Evolutionary conservation across 2,888 invertebrate species (phyloP).

Genomic region (Macroteleia sp.): DNA sequence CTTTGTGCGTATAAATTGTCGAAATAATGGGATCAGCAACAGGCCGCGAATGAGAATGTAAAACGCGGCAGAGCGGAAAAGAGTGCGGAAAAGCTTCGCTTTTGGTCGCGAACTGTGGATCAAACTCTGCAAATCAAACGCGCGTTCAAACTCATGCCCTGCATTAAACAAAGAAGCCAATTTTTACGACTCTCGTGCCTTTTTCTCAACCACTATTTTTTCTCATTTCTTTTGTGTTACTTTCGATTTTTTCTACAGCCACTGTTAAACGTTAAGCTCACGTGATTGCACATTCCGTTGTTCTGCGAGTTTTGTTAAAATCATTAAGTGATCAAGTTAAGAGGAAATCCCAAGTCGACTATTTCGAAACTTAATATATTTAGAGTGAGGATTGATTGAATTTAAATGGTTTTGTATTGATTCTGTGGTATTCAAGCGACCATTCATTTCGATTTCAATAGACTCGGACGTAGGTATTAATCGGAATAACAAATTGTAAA

Average conservation of each 20-base stretch:
- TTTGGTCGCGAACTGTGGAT: constrained; percentile 6
- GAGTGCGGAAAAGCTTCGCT: background rate
- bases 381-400: constrained; percentile 22
- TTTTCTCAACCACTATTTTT: background rate
- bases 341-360: constrained; percentile 28
- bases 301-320: background rate
- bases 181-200: constrained; percentile 7
- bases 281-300: background rate
- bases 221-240: too few relatives aligned
- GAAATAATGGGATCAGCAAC: constrained; percentile 24
- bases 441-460: constrained; percentile 1
- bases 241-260: too few relatives aligned
- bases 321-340: constrained; percentile 15
- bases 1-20: too few relatives aligned
- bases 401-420: constrained; percentile 25
- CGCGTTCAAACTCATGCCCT: background rate
- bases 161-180: constrained; percentile 20
- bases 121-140: constrained; percentile 39
- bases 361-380: constrained; percentile 15
- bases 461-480: background rate
- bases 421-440: background rate
- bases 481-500: constrained; percentile 4
- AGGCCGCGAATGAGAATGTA: constrained; percentile 11
- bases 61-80: too few relatives aligned
- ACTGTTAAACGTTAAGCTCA: too few relatives aligned